These are phyloP conservation scores for Cyanoderma ruficeps DNA, from an alignment of 2,113 vertebrate species.

Conservation along the genomic window DNA sequence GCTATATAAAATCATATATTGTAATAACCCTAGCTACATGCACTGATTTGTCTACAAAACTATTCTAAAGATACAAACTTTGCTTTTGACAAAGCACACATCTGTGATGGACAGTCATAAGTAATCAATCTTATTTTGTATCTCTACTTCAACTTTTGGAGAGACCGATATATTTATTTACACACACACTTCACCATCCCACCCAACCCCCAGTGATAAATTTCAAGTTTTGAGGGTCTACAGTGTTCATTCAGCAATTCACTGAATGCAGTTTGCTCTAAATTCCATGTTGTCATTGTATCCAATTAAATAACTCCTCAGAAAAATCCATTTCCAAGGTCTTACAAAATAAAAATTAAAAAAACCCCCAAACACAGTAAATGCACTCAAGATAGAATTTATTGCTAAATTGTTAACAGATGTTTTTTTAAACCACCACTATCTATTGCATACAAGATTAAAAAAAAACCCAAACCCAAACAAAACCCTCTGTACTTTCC, in stretches of 20 bases:
- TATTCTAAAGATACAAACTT: not conserved
- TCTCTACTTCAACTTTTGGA: not conserved
- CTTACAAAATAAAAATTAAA: not conserved
- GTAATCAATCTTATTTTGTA: not conserved
- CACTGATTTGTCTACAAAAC: not conserved
- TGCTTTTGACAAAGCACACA: not conserved
- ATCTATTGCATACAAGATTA: not conserved
- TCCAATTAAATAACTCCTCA: not conserved
- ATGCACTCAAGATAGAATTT: not conserved
- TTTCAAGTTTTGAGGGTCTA: not conserved
- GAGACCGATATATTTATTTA: not conserved
- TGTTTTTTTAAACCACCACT: not conserved
- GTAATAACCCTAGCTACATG: accelerated
- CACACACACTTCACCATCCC: not conserved
- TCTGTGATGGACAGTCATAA: not conserved
- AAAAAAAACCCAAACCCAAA: not conserved
- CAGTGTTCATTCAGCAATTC: not conserved
- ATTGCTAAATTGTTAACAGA: not conserved
- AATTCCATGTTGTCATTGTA: not conserved
- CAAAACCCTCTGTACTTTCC: not conserved
- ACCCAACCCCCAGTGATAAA: not conserved
- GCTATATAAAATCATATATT: not conserved
- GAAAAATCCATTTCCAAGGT: not conserved
- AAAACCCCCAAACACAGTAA: not conserved
- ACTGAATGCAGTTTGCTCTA: not conserved